phyloP scores from a whole-genome alignment of 2,113 vertebrate genomes.

The Girardinichthys multiradiatus region DNA sequence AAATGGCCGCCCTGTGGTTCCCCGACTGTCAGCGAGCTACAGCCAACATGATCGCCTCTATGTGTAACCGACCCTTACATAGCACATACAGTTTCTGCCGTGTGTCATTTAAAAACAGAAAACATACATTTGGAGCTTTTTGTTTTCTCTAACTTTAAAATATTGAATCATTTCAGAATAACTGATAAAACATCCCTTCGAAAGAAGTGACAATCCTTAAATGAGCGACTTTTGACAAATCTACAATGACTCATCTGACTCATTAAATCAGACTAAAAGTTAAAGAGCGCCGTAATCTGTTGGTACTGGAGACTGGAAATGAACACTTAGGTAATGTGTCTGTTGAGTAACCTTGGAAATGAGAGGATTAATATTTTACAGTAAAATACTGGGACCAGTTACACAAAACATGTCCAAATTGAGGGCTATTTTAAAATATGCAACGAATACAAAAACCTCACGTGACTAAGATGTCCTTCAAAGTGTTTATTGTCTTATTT shows the following conservation, averaged over 20 bases:
- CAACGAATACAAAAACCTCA: no score
- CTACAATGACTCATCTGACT: neutral
- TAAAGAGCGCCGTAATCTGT: neutral
- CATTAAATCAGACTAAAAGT: neutral
- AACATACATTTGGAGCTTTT: neutral
- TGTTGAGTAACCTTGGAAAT: neutral
- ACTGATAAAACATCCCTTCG: neutral
- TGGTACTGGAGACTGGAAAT: neutral
- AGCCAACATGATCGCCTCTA: slow-evolving; percentile 91
- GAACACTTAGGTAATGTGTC: neutral
- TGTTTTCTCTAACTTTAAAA: neutral
- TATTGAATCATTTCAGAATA: neutral
- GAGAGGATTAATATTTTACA: neutral
- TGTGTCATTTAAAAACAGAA: neutral
- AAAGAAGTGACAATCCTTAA: neutral
- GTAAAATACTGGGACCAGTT: neutral
- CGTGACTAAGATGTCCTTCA: no score
- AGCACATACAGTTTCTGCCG: no score
- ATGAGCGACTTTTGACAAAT: neutral
- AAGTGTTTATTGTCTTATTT: no score
- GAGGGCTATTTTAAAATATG: neutral
- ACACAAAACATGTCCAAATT: neutral
- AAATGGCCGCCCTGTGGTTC: slow-evolving; percentile 94
- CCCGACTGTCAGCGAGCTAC: slow-evolving; percentile 91
- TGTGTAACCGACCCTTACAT: slow-evolving; percentile 83